These are phyloP conservation scores for Poecilia latipinna DNA, from an alignment of 2,113 vertebrate species.

Conservation along the genomic window DNA sequence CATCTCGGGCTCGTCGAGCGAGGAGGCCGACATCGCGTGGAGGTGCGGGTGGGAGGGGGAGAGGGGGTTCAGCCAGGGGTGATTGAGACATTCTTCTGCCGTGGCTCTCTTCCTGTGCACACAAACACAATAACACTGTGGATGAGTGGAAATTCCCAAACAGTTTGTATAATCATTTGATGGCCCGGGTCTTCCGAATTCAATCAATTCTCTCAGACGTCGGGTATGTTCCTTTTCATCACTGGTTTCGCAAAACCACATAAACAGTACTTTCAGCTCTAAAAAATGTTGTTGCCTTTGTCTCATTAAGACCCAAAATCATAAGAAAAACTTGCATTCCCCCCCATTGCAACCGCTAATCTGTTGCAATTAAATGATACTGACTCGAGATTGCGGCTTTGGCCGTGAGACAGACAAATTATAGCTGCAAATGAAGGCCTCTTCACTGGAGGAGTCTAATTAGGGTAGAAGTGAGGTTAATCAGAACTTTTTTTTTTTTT, in stretches of 20 bases:
- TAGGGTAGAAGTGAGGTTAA: neutral
- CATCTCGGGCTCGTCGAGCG: constrained; percentile 73
- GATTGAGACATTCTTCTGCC: constrained; percentile 81
- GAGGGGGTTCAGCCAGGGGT: constrained; percentile 80
- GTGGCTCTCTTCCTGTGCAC: constrained; percentile 80
- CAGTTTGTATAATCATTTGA: constrained; percentile 50
- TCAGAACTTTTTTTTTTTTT: neutral
- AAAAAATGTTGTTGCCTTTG: constrained; percentile 10
- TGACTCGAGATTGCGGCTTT: constrained; percentile 45
- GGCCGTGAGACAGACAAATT: constrained; percentile 33
- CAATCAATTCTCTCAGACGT: constrained; percentile 18
- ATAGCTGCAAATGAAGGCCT: constrained; percentile 27
- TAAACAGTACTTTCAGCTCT: constrained; percentile 25
- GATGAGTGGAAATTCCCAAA: constrained; percentile 64
- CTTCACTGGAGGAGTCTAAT: constrained; percentile 8
- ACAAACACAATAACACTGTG: constrained; percentile 55
- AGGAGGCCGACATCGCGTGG: constrained; percentile 34
- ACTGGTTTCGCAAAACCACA: constrained; percentile 47
- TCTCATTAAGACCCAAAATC: constrained; percentile 50
- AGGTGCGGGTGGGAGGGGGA: constrained; percentile 52
- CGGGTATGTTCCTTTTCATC: constrained; percentile 49
- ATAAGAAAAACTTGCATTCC: constrained; percentile 53
- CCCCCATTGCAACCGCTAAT: constrained; percentile 42
- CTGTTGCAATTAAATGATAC: constrained; percentile 54
- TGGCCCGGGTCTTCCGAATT: constrained; percentile 36